Base-by-base conservation (phyloP, 2,797 vertebrate genomes). In the Poliocrania exsul region DNA sequence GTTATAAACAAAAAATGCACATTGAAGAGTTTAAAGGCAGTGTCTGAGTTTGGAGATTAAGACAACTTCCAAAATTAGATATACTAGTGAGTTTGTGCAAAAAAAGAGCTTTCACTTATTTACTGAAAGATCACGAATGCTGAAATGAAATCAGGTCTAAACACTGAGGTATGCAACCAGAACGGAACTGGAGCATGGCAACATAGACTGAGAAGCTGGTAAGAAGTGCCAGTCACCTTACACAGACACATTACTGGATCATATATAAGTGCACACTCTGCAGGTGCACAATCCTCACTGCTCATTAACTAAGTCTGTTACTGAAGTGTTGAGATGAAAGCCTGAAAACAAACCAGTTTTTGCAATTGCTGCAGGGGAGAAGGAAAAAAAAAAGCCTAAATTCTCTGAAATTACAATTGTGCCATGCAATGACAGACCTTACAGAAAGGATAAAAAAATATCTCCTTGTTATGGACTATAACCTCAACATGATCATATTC, bases 341-440 rank as follows among this genome's bases (percentile, higher is more conserved):
- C 12, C n/a, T 65, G 35, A 92, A 58, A 84, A 56, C 16, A 72
- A 79, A 84, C 46, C 3, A 6, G 24, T 60, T 93, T 28, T 20
- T 81, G 33, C 33, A 90, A 75, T 2, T 51, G 70, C 54, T 81
- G 61, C 16, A 53, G 18, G 35, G 1, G 18, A 28, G 6, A 37
- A 51, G 9, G 11, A 4, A 51, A 65, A 46, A 49, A 29, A 9
- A 4, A 20, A 1, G 1, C 3, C 9, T 2, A 47, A 69, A 44
- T 42, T 37, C 47, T 73, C 40, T 54, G 13, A 60, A 90, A 25
- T 26, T 18, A 46, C 24, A 16, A 23, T 46, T 28, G 37, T 64
- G 12, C 23, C 6, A 7, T 13, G 11, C 26, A 66, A 56, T 49
- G 31, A 28, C 28, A 64, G 49, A 73, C 15, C 8, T 72, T 42